These are phyloP conservation scores for Laterallus jamaicensis DNA, from an alignment of 2,113 vertebrate genomes.

Conservation along the genomic window DNA sequence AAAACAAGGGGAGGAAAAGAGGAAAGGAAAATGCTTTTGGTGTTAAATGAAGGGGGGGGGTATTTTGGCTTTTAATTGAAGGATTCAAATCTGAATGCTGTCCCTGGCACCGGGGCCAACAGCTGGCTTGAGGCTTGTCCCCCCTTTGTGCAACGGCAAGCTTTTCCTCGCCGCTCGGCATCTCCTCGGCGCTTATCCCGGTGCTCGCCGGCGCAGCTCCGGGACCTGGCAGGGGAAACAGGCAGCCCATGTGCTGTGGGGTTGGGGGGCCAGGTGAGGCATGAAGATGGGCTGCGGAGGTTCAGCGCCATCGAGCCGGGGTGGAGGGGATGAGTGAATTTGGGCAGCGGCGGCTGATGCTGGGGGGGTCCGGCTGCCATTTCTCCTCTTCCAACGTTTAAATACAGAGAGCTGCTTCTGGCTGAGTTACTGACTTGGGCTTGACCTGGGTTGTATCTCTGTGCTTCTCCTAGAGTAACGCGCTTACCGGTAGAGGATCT, in stretches of 20 bases:
- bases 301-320: too few species aligned
- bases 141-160: not conserved
- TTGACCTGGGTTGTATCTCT: not conserved
- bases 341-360: not conserved
- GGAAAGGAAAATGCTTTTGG: not conserved
- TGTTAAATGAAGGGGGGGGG: not conserved
- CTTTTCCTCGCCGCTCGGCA: accelerated
- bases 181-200: not conserved
- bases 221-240: not conserved
- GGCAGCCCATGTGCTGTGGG: not conserved
- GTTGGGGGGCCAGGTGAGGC: not conserved
- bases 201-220: not conserved
- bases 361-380: not conserved
- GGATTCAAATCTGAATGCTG: not conserved
- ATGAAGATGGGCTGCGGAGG: too few species aligned
- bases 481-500: not conserved
- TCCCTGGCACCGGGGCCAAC: not conserved
- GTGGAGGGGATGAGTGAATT: too few species aligned
- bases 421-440: not conserved
- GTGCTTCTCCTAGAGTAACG: accelerated
- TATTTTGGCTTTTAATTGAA: not conserved
- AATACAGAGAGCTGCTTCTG: not conserved
- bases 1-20: too few species aligned
- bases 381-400: not conserved
- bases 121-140: not conserved